Evolutionary conservation across 2,113 vertebrate species (phyloP), one percentile per base, ranked within the genome.

Genomic region (Chaetops frenatus): DNA sequence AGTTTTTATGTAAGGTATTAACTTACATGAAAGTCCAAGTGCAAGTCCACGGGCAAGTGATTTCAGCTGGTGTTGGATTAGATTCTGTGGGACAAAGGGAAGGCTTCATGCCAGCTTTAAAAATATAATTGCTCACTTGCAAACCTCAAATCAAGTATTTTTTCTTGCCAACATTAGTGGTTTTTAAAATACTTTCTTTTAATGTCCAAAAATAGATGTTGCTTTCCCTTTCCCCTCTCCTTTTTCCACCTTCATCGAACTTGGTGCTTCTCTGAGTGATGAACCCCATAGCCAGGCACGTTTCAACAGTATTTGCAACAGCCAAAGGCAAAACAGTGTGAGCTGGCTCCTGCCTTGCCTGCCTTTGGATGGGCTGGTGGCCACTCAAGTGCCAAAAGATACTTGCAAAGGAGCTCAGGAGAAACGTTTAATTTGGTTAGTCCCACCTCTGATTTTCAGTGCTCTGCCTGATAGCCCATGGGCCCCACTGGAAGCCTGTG

Each of bases 281-380:
- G 66, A 51, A n/a, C 6, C 15, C 17, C 9, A 17, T 64, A 25
- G 20, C 15, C 1, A 1, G 36, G 31, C 28, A 36, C 0, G 0
- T 72, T 69, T 45, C 48, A 48, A 4, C 12, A 56, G 15, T 1
- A 0, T 86, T 65, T 72, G 33, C 66, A 61, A 5, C 40, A 51
- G 64, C 33, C 54, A 65, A 60, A 87, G 29, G 69, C 69, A 53
- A 45, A 69, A 2, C 35, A 24, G 22, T 22, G 16, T 57, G 64
- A 73, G 64, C 11, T 6, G 8, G 28, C n/a, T 83, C 48, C 62
- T 76, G 83, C 35, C 54, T 36, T 44, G 22, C 33, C n/a, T 64
- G 6, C 10, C 66, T 64, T 35, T 4, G 12, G 20, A 36, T 62
- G 38, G n/a, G 47, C 47, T 71, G 66, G 28, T 86, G 57, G 23